These are phyloP conservation scores for Rhinichthys klamathensis DNA, from an alignment of 2,113 vertebrate species.

Conservation along the genomic window DNA sequence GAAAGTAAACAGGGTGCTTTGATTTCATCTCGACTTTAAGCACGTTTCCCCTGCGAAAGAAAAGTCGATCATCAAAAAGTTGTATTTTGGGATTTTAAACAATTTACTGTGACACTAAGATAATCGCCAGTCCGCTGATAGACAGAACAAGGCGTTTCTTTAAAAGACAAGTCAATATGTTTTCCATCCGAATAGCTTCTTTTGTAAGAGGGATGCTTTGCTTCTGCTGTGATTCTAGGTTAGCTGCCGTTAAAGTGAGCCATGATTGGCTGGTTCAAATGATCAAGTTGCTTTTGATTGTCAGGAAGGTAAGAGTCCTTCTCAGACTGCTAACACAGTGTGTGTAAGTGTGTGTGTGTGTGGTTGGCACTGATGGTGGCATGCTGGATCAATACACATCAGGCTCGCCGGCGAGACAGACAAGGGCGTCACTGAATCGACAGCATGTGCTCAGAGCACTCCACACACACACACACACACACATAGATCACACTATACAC, in stretches of 20 bases:
- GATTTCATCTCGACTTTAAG: background rate
- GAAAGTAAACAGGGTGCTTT: background rate
- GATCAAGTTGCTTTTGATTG: conserved; percentile 19
- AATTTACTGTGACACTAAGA: background rate
- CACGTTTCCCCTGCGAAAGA: background rate
- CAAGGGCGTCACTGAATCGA: conserved; percentile 44
- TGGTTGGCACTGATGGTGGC: conserved; percentile 40
- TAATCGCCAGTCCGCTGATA: background rate
- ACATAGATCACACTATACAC: conserved; percentile 5
- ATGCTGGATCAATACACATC: conserved; percentile 56
- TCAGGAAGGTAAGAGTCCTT: conserved; percentile 8
- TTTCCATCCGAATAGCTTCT: background rate
- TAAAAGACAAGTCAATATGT: background rate
- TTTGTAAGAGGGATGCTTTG: background rate
- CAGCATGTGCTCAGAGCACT: conserved; percentile 18
- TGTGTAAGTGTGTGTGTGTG: conserved; percentile 27
- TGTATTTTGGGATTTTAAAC: background rate
- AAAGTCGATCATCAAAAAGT: background rate
- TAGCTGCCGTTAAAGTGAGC: conserved; percentile 3
- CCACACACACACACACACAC: conserved; percentile 39
- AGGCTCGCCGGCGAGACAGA: conserved; percentile 34
- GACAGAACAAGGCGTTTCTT: background rate
- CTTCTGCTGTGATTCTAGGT: background rate
- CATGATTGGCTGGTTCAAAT: background rate
- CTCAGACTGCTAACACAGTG: background rate